Evolutionary conservation across 2,888 invertebrate species (phyloP), one percentile per base, ranked within the genome.

Genomic region (Drosophila borealis): DNA sequence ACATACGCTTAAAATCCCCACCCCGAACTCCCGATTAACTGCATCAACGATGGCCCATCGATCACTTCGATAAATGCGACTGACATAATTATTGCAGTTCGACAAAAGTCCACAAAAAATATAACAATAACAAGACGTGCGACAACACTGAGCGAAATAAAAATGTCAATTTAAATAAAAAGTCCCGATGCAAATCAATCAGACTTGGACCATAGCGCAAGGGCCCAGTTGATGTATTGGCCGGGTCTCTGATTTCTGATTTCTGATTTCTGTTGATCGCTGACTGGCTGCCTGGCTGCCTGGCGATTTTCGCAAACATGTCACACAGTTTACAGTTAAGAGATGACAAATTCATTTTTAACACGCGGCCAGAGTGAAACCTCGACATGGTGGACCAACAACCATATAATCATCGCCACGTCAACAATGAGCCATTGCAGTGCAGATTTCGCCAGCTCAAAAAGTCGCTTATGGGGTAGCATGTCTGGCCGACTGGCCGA

Each of bases 101-200:
- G 56, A 69, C 34, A 56, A 57, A 51, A 63, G 19, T 21, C 17
- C 55, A 21, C 53, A 45, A 42, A 41, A 34, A n/a, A 54, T 71
- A 57, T 73, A 70, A 62, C 66, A 48, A 71, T 73, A 60, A 67
- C 54, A 51, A 54, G n/a, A 67, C 48, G 29, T 29, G 48, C 9
- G 50, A 37, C 50, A 36, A 29, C 29, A 8, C 29, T 21, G 36
- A 50, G 29, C 51, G 42, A 67, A 70, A 77, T 80, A 62, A 78
- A 80, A 69, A 78, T 87, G 84, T 87, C 85, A 89, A 73, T 84
- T 81, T 73, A 68, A 78, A 77, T 80, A 70, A 67, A 80, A 81
- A 88, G 89, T 78, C 87, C 82, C 78, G 63, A 91, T 90, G 90
- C 88, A 89, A 91, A 92, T 91, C 92, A 91, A 92, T 92, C 92